Percentiles rank a stretch among this genome's conserved stretches.
Evolutionary conservation across 2,888 invertebrate species (phyloP).

Genomic region (Nemotelus nigrinus): DNA sequence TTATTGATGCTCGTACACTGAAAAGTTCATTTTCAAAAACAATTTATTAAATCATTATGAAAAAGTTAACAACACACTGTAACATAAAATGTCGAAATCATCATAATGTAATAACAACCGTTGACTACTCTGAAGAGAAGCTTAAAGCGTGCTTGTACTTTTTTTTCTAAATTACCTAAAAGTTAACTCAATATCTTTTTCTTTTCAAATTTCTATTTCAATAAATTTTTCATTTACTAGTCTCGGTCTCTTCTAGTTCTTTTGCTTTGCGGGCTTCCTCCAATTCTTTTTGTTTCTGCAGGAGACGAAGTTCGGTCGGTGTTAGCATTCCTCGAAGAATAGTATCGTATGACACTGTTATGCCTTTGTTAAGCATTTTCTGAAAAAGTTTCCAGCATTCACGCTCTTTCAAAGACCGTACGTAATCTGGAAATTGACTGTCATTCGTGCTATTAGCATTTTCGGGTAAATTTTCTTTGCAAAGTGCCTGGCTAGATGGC

Average conservation of each 20-base stretch:
- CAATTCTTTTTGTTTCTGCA: conserved; percentile 66
- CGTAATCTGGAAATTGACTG: conserved; percentile 64
- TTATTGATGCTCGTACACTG: too few relatives aligned
- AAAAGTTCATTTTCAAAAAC: too few relatives aligned
- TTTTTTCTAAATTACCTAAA: too few relatives aligned
- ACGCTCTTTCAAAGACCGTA: conserved; percentile 68
- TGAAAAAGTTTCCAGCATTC: conserved; percentile 77
- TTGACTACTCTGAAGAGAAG: too few relatives aligned
- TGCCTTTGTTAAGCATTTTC: conserved; percentile 75
- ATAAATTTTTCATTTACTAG: conserved; percentile 1
- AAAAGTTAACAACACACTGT: too few relatives aligned
- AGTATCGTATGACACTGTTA: conserved; percentile 75
- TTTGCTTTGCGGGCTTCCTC: conserved; percentile 58
- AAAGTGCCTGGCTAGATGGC: not conserved
- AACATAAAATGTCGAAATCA: too few relatives aligned
- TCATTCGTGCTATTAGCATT: conserved; percentile 17
- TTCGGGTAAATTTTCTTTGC: conserved; percentile 35
- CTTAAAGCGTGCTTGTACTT: too few relatives aligned
- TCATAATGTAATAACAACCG: too few relatives aligned
- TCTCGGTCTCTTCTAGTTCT: conserved; percentile 55
- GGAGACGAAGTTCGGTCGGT: conserved; percentile 75
- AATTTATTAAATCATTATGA: too few relatives aligned
- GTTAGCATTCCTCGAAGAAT: conserved; percentile 77
- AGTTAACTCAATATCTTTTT: too few relatives aligned
- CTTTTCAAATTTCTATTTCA: too few relatives aligned